These are phyloP conservation scores for Archocentrus centrarchus DNA, from an alignment of 2,113 vertebrate species.

Conservation along the genomic window DNA sequence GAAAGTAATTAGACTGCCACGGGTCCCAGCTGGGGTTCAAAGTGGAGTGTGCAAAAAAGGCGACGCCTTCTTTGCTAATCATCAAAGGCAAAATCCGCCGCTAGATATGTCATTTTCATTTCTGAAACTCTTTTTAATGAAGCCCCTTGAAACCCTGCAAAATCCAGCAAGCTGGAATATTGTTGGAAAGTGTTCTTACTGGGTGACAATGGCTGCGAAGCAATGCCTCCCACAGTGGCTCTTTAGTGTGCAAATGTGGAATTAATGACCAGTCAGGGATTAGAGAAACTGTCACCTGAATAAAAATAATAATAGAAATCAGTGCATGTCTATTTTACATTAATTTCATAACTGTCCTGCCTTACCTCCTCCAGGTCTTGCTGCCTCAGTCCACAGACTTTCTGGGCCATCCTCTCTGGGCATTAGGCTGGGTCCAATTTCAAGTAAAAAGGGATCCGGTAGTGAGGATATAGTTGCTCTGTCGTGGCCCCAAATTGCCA, in stretches of 20 bases:
- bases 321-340: neutral
- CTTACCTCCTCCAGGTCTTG: conserved; percentile 65
- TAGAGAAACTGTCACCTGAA: neutral
- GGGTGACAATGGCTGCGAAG: conserved; percentile 6
- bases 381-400: conserved; percentile 76
- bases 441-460: conserved; percentile 63
- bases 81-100: conserved; percentile 66
- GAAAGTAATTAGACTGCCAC: conserved; percentile 80
- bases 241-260: neutral
- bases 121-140: conserved; percentile 44
- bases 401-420: conserved; percentile 68
- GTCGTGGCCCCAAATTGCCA: conserved; percentile 53
- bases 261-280: neutral
- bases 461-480: conserved; percentile 46
- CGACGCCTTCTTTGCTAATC: conserved; percentile 41
- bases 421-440: conserved; percentile 65
- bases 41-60: conserved; percentile 70
- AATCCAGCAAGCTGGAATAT: conserved; percentile 19
- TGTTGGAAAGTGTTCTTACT: neutral
- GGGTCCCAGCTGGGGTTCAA: conserved; percentile 74
- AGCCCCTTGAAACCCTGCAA: conserved; percentile 25
- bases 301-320: accelerated
- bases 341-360: neutral
- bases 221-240: neutral
- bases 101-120: conserved; percentile 43